These are phyloP conservation scores for Beroe forskalii DNA, from an alignment of 37 sponge, comb jelly and placozoan genomes.

Conservation along the genomic window DNA sequence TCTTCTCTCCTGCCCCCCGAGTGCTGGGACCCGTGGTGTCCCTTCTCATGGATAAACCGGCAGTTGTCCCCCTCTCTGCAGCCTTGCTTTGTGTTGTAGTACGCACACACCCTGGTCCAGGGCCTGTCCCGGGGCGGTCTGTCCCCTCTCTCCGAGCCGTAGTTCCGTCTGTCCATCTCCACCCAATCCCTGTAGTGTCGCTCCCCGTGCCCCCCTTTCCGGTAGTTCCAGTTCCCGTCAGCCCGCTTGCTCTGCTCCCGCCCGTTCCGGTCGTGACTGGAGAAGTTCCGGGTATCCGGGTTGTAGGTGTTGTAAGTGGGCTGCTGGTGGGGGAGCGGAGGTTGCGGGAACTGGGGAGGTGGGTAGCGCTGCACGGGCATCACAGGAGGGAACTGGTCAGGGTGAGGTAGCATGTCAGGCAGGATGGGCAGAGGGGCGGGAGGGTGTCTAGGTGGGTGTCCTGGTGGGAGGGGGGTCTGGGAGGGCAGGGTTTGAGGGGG, in stretches of 20 bases:
- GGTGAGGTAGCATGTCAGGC: conserved; percentile 43
- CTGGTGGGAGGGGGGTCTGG: not conserved
- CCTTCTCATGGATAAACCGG: conserved; percentile 47
- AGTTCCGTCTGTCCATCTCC: not conserved
- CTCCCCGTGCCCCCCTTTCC: conserved; percentile 45
- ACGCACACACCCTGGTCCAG: not conserved
- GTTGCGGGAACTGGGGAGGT: not conserved
- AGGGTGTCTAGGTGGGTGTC: not conserved
- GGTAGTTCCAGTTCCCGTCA: conserved; percentile 20
- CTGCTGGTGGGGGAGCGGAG: not conserved
- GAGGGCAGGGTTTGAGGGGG: not conserved
- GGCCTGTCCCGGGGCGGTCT: not conserved
- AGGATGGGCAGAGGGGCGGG: not conserved
- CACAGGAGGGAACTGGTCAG: not conserved
- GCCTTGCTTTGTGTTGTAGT: conserved; percentile 29
- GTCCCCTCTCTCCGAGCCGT: not conserved
- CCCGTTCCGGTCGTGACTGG: not conserved
- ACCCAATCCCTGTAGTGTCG: conserved; percentile 47
- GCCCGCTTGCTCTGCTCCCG: not conserved
- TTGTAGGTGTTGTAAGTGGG: conserved; percentile 50
- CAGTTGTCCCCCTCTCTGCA: conserved; percentile 43
- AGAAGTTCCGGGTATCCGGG: not conserved
- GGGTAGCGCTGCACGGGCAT: not conserved
- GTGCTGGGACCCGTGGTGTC: not conserved
- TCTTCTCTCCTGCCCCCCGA: not conserved